Evolutionary conservation across 2,888 invertebrate species (phyloP).

Genomic region (Griposia aprilina): DNA sequence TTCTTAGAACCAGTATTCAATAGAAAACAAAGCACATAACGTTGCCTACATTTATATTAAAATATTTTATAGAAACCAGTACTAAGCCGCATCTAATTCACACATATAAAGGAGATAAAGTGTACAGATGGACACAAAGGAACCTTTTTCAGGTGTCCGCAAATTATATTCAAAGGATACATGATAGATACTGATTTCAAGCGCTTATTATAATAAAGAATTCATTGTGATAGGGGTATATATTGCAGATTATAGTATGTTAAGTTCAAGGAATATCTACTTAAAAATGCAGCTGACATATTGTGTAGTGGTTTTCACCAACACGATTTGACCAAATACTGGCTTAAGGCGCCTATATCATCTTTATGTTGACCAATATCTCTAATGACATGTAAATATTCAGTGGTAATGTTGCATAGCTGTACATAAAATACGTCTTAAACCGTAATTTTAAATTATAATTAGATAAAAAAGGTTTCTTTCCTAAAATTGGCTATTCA

Average conservation of each 20-base stretch:
- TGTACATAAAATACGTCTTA: constrained; percentile 28
- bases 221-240: constrained; percentile 51
- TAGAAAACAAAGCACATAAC: constrained; percentile 50
- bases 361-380: constrained; percentile 14
- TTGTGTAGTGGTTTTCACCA: neutral
- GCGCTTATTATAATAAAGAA: constrained; percentile 54
- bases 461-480: constrained; percentile 41
- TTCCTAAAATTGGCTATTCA: constrained; percentile 28
- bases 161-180: constrained; percentile 56
- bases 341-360: neutral
- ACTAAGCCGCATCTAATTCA: constrained; percentile 62
- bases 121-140: constrained; percentile 64
- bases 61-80: constrained; percentile 53
- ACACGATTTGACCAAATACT: constrained; percentile 1
- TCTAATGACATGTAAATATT: constrained; percentile 44
- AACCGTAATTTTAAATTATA: constrained; percentile 36
- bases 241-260: constrained; percentile 11
- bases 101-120: constrained; percentile 36
- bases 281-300: neutral
- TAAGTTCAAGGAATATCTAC: neutral
- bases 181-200: constrained; percentile 25
- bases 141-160: constrained; percentile 68
- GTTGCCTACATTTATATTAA: constrained; percentile 54
- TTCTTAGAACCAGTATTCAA: constrained; percentile 60
- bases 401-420: constrained; percentile 18